phyloP scores from a whole-genome alignment of 2,113 vertebrate genomes.

The Phasianus colchicus region DNA sequence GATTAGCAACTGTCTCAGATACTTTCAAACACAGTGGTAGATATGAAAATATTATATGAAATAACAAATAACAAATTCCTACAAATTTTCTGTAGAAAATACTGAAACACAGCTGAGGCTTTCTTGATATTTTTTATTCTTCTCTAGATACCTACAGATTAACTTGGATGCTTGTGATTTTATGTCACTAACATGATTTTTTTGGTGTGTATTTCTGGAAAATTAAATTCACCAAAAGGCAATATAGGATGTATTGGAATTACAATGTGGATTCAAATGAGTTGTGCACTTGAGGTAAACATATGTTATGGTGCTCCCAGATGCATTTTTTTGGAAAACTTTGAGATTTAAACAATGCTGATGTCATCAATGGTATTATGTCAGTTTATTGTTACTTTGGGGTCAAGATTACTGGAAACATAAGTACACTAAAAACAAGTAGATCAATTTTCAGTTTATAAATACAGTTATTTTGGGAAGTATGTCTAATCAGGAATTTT shows the following conservation, averaged over 20 bases:
- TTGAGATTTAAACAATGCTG: neutral
- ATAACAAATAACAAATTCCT: neutral
- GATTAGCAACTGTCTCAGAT: neutral
- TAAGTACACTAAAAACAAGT: neutral
- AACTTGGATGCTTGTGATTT: neutral
- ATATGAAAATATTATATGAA: neutral
- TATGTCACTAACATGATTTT: neutral
- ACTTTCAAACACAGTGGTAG: neutral
- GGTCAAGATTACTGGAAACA: neutral
- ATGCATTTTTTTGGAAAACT: neutral
- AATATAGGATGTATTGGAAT: neutral
- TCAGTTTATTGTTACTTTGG: neutral
- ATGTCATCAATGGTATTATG: neutral
- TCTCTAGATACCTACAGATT: neutral
- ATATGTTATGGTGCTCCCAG: neutral
- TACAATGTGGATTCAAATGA: neutral
- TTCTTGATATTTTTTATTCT: neutral
- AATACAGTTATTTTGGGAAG: neutral
- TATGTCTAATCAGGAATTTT: neutral
- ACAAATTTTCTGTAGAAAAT: neutral
- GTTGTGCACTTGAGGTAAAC: neutral
- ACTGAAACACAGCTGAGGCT: neutral
- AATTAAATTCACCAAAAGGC: neutral
- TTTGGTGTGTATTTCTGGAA: neutral
- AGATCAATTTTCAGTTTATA: neutral